Evolutionary conservation across 2,888 invertebrate species (phyloP).

Genomic region (Neoscelio sp.): DNA sequence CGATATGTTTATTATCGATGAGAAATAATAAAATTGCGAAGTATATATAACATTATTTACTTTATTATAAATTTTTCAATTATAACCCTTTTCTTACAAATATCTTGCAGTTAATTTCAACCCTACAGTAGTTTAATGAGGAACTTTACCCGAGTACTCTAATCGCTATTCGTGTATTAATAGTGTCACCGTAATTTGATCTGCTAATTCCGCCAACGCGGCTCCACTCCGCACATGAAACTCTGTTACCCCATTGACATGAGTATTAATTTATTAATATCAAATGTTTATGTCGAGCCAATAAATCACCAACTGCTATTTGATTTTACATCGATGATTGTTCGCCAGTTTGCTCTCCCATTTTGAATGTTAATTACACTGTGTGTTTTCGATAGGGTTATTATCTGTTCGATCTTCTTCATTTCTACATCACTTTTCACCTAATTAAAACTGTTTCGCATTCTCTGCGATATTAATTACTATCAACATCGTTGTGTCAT

Average conservation of each 20-base stretch:
- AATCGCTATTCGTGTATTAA: conserved; percentile 29
- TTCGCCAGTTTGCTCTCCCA: conserved; percentile 21
- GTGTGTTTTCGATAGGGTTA: conserved; percentile 19
- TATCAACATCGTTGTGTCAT: no score
- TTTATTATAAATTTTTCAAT: no score
- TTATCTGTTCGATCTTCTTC: not conserved
- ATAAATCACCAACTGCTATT: conserved; percentile 19
- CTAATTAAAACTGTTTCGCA: not conserved
- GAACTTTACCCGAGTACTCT: conserved; percentile 2
- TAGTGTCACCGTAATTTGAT: conserved; percentile 51
- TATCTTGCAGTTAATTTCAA: no score
- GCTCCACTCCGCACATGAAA: conserved; percentile 5
- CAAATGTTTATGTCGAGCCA: conserved; percentile 29
- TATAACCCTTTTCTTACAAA: no score
- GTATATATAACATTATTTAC: no score
- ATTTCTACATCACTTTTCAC: not conserved
- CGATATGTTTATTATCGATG: no score
- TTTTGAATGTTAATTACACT: conserved; percentile 36
- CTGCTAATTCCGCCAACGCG: conserved; percentile 29
- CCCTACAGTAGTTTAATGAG: conserved; percentile 19
- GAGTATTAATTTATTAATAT: conserved; percentile 42
- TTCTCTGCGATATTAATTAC: no score
- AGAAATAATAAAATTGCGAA: no score
- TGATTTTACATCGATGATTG: conserved; percentile 27
- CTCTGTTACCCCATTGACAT: conserved; percentile 30